Percentiles rank a stretch among this genome's conserved stretches.
These are phyloP conservation scores for Cactoblastis cactorum DNA, from an alignment of 2,888 invertebrate species.

Conservation along the genomic window DNA sequence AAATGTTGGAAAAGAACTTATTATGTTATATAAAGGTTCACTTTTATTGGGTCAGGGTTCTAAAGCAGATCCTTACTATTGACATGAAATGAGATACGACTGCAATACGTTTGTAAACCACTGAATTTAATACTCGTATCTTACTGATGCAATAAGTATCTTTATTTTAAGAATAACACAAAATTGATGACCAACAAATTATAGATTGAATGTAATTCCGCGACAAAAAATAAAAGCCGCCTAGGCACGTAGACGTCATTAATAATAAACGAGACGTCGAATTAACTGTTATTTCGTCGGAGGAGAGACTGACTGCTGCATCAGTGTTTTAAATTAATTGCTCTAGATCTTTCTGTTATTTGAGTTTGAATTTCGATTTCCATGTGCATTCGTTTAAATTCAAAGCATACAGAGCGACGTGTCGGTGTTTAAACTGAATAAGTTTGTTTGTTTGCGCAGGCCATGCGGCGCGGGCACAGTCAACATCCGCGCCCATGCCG, in stretches of 20 bases:
- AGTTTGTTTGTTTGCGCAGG: constrained; percentile 58
- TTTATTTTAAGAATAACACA: neutral
- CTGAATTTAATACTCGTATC: neutral
- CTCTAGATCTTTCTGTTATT: constrained; percentile 35
- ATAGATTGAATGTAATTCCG: neutral
- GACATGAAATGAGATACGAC: too few species aligned
- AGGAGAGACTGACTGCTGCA: neutral
- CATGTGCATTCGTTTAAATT: constrained; percentile 64
- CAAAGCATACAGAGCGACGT: constrained; percentile 59
- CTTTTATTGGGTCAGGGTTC: too few species aligned
- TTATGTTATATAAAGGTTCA: too few species aligned
- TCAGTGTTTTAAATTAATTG: constrained; percentile 29
- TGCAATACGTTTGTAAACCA: too few species aligned
- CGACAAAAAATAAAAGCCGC: neutral
- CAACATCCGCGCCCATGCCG: constrained; percentile 37
- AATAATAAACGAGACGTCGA: constrained; percentile 1
- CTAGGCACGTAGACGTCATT: constrained; percentile 7
- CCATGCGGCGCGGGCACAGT: constrained; percentile 44
- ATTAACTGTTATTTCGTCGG: neutral
- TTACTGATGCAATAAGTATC: neutral
- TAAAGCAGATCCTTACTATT: too few species aligned
- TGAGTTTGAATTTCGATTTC: constrained; percentile 53
- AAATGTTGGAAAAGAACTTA: too few species aligned
- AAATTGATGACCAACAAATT: neutral
- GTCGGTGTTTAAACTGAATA: constrained; percentile 59